A percentile compares a stretch with the other conserved stretches of the same genome.
Evolutionary conservation across 2,113 vertebrate genomes (phyloP).

Genomic region (Taxidea taxus): DNA sequence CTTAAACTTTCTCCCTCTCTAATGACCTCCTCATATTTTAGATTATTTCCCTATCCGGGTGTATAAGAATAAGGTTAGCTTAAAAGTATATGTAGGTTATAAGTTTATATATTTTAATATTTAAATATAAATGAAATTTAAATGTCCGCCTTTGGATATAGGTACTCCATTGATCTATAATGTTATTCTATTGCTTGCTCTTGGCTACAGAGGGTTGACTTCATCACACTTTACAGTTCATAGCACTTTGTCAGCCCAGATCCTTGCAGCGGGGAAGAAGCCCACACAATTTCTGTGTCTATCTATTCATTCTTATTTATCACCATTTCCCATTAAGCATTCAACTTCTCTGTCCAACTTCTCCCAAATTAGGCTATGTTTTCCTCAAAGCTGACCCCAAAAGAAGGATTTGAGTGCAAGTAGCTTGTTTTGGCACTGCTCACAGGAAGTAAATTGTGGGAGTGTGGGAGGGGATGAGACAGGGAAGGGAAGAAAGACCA

Average conservation of each 20-base stretch:
- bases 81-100: background rate
- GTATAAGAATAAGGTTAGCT: background rate
- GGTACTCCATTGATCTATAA: background rate
- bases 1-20: background rate
- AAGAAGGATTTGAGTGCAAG: background rate
- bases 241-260: background rate
- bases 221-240: background rate
- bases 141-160: background rate
- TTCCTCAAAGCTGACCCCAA: background rate
- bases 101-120: background rate
- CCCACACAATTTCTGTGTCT: background rate
- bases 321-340: background rate
- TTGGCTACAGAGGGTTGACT: background rate
- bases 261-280: background rate
- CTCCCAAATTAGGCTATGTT: background rate
- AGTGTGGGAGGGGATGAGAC: background rate
- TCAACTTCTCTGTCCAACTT: background rate
- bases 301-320: background rate
- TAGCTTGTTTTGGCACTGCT: background rate
- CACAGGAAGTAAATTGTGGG: no score
- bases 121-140: background rate
- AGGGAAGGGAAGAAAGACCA: no score
- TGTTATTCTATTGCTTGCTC: background rate
- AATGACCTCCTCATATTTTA: background rate
- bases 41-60: background rate